Percentiles rank a stretch among this genome's conserved stretches.
phyloP scores from a whole-genome alignment of 2,113 vertebrate genomes.

The Syngnathus scovelli region DNA sequence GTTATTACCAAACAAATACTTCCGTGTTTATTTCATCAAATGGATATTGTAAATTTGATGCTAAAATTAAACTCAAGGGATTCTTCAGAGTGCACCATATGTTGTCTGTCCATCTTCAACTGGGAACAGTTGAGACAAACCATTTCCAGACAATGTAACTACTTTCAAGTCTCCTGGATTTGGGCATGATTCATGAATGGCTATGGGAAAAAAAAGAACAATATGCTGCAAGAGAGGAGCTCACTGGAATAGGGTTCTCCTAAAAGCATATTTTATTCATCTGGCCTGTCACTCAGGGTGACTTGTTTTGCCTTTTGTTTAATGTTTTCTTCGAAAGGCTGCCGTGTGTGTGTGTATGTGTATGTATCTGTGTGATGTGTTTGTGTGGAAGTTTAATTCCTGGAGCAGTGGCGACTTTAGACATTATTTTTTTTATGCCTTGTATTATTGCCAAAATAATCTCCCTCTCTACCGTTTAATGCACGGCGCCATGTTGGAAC shows the following conservation, averaged over 20 bases:
- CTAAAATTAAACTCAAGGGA: constrained; percentile 1
- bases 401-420: constrained; percentile 4
- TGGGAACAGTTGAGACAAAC: constrained; percentile 9
- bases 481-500: too few relatives aligned
- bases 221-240: constrained; percentile 33
- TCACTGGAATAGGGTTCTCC: constrained; percentile 32
- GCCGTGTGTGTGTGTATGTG: constrained; percentile 25
- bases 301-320: constrained; percentile 53
- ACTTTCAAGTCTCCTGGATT: constrained; percentile 20
- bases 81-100: constrained; percentile 7
- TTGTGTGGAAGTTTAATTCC: constrained; percentile 60
- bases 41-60: neutral
- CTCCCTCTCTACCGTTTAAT: too few relatives aligned
- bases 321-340: constrained; percentile 47
- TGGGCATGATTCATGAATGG: constrained; percentile 40
- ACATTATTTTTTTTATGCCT: too few relatives aligned
- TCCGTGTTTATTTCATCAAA: neutral
- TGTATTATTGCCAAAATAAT: too few relatives aligned
- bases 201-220: constrained; percentile 44
- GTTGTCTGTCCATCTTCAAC: constrained; percentile 10
- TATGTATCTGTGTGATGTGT: constrained; percentile 40
- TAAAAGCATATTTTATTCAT: constrained; percentile 60
- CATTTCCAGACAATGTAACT: constrained; percentile 32
- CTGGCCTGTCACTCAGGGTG: constrained; percentile 33
- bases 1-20: neutral